Evolutionary conservation across 1,140 invertebrate species (phyloP).

Genomic region (Nephotettix cincticeps): DNA sequence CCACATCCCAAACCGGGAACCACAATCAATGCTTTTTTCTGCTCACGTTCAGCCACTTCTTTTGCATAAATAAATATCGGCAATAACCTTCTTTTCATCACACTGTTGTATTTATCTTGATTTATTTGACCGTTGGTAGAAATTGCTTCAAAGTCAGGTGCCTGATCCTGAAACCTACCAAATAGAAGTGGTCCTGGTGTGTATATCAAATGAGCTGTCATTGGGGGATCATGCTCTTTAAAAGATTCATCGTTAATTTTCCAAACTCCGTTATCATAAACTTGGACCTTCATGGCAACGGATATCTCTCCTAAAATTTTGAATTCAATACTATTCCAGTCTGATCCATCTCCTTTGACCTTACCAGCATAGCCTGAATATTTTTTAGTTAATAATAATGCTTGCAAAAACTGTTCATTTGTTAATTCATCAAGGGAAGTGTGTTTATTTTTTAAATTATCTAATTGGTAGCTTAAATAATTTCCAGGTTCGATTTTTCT

Average conservation of each 20-base stretch:
- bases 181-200: not conserved
- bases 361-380: not conserved
- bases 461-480: too few species aligned
- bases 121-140: not conserved
- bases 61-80: not conserved
- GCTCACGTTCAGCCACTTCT: not conserved
- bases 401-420: not conserved
- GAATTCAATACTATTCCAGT: conserved; percentile 9
- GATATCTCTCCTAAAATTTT: not conserved
- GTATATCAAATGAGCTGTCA: not conserved
- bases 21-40: not conserved
- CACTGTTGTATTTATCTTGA: not conserved
- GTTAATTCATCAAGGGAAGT: not conserved
- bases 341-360: conserved; percentile 1
- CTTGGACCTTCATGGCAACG: not conserved
- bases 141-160: not conserved
- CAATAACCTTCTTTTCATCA: not conserved
- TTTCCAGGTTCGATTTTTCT: not conserved
- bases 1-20: conserved; percentile 17
- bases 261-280: conserved; percentile 20
- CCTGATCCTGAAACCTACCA: not conserved
- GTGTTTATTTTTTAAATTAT: too few species aligned
- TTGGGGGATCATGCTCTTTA: not conserved
- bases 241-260: not conserved
- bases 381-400: not conserved